Evolutionary conservation across 2,113 vertebrate genomes (phyloP).

Genomic region (Pterocles gutturalis): DNA sequence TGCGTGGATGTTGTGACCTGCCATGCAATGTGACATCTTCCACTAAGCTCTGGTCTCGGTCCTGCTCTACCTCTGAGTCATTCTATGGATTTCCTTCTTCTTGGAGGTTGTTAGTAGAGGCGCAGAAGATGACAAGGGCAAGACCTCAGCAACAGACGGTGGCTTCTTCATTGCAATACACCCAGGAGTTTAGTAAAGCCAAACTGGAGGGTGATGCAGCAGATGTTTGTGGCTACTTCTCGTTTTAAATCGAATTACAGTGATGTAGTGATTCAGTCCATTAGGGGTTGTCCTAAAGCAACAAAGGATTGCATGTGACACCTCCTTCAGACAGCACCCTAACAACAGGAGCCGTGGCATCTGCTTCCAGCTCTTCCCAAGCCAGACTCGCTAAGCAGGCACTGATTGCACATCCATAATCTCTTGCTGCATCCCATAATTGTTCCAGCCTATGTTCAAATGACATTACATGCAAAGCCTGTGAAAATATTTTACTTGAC

Average conservation of each 20-base stretch:
- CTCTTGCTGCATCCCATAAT: background rate
- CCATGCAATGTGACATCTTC: background rate
- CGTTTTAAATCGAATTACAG: slow-evolving; percentile 14
- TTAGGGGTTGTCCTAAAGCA: background rate
- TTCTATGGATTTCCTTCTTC: background rate
- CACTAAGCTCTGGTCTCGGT: background rate
- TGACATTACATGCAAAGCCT: background rate
- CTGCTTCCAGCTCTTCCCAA: background rate
- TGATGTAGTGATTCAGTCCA: background rate
- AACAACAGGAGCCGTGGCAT: rapidly evolving
- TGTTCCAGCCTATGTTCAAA: background rate
- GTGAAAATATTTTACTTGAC: background rate
- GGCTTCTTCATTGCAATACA: background rate
- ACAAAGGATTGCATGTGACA: background rate
- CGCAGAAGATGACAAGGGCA: background rate
- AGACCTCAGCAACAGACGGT: background rate
- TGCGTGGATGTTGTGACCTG: background rate
- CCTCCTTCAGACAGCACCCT: background rate
- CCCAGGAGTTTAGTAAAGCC: background rate
- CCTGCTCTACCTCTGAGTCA: background rate
- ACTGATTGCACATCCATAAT: background rate
- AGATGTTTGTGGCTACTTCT: background rate
- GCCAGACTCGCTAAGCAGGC: background rate
- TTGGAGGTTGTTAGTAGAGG: background rate
- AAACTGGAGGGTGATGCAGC: background rate